Conservation (phyloP, 2,113 vertebrate species). For the Lanius ludovicianus region DNA sequence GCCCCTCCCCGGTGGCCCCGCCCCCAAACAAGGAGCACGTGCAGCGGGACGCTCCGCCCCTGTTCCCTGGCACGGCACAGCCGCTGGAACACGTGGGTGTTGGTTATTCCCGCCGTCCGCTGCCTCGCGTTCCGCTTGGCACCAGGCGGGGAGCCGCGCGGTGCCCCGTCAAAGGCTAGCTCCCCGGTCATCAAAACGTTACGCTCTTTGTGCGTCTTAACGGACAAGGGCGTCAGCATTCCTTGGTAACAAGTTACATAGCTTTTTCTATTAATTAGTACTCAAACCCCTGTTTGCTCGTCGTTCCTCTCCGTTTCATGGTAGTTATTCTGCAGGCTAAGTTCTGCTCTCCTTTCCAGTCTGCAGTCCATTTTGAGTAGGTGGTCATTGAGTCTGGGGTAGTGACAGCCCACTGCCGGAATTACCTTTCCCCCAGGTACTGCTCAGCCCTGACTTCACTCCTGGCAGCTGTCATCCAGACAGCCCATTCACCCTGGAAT, state of each 20-base stretch:
- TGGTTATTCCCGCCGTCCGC: accelerated
- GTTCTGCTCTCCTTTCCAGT: neutral
- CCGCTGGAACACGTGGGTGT: too few species aligned
- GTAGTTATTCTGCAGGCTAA: accelerated
- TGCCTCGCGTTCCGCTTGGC: accelerated
- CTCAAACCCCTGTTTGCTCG: neutral
- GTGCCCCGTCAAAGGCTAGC: neutral
- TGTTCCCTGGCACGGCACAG: too few species aligned
- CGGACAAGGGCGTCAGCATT: neutral
- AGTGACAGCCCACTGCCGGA: neutral
- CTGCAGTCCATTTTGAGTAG: too few species aligned
- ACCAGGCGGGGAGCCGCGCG: neutral
- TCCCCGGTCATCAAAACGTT: accelerated
- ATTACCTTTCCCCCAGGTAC: neutral
- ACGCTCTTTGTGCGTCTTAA: accelerated
- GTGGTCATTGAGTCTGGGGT: accelerated
- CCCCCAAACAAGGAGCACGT: neutral
- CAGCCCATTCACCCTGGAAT: neutral
- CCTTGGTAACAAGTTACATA: neutral
- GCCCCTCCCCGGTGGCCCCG: neutral
- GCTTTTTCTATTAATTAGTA: neutral
- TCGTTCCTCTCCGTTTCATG: neutral
- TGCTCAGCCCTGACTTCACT: neutral
- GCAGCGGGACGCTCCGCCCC: accelerated
- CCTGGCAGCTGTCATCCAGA: too few species aligned